Evolutionary conservation across 2,888 invertebrate genomes (phyloP).

Genomic region (Synergus japonicus): DNA sequence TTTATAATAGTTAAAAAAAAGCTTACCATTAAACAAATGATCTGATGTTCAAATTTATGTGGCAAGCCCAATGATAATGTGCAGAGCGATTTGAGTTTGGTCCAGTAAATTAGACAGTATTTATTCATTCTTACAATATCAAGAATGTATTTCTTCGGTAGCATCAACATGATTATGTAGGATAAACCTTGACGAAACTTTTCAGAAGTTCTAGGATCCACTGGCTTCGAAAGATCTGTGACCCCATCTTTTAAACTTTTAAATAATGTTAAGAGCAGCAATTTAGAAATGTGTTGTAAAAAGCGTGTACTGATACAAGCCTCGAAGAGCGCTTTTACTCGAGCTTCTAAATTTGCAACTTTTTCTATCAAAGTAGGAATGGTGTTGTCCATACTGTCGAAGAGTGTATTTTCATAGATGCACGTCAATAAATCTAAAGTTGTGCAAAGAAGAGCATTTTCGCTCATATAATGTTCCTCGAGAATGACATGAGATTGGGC

Average conservation of each 20-base stretch:
- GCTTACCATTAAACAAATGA: conserved; percentile 70
- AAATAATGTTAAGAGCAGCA: conserved; percentile 78
- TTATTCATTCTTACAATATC: conserved; percentile 75
- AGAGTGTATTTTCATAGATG: conserved; percentile 70
- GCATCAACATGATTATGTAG: conserved; percentile 70
- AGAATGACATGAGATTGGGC: conserved; percentile 64
- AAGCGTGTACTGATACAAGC: conserved; percentile 74
- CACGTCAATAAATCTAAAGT: conserved; percentile 70
- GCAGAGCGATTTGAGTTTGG: conserved; percentile 64
- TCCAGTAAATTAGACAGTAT: conserved; percentile 74
- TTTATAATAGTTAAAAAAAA: neutral
- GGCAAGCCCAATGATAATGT: conserved; percentile 57
- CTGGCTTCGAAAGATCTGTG: conserved; percentile 50
- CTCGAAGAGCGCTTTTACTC: conserved; percentile 70
- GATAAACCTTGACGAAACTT: conserved; percentile 73
- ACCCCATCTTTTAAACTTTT: conserved; percentile 66
- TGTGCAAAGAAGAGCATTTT: conserved; percentile 67
- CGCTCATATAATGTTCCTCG: conserved; percentile 78
- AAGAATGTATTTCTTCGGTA: conserved; percentile 72
- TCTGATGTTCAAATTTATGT: conserved; percentile 72
- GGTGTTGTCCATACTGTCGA: conserved; percentile 63
- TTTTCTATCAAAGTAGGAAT: conserved; percentile 70
- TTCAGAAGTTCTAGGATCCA: conserved; percentile 65
- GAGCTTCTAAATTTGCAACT: conserved; percentile 66
- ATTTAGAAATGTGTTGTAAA: conserved; percentile 78